phyloP scores from a whole-genome alignment of 37 sponge, comb jelly and placozoan genomes.

The Aplysina aerophoba region DNA sequence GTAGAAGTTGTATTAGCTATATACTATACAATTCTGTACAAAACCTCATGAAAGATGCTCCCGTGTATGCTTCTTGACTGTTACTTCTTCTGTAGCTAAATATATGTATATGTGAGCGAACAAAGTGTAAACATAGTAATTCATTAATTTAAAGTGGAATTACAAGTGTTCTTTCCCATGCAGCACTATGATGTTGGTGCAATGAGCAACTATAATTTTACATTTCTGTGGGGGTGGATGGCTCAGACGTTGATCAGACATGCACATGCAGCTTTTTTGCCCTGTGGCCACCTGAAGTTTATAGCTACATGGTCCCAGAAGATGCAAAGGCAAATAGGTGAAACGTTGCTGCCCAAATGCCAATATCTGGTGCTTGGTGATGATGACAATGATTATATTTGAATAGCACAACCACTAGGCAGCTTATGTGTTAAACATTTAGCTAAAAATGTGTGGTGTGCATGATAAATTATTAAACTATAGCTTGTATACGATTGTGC shows the following conservation, averaged over 20 bases:
- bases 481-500: no score
- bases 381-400: constrained; percentile 9
- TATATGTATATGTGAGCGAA: no score
- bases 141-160: constrained; percentile 15
- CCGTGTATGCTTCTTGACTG: no score
- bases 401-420: no score
- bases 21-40: no score
- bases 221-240: constrained; percentile 55
- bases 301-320: constrained; percentile 56
- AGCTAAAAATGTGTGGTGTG: no score
- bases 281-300: constrained; percentile 90
- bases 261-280: constrained; percentile 69
- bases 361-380: constrained; percentile 60
- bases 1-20: no score
- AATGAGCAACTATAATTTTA: constrained; percentile 64
- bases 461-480: no score
- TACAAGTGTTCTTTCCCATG: not conserved
- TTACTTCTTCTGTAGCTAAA: no score
- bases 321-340: constrained; percentile 37
- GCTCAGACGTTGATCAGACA: constrained; percentile 49
- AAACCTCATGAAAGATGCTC: no score
- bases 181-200: constrained; percentile 73
- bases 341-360: constrained; percentile 39
- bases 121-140: constrained; percentile 17
- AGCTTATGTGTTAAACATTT: no score